Evolutionary conservation across 2,113 vertebrate genomes (phyloP).

Genomic region (Probosciger aterrimus): DNA sequence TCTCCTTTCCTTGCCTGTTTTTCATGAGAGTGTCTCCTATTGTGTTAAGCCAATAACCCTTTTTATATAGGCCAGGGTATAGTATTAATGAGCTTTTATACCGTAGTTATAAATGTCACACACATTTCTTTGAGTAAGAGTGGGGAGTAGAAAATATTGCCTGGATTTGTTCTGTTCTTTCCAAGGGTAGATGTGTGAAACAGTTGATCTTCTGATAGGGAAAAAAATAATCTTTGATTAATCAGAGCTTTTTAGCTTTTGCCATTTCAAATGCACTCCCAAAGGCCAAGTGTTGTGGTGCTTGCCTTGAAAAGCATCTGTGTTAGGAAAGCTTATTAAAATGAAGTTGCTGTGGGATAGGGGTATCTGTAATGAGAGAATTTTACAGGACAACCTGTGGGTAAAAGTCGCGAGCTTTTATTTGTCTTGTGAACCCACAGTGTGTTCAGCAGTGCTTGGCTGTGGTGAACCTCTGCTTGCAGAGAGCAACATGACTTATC

Average conservation of each 20-base stretch:
- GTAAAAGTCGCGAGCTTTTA: neutral
- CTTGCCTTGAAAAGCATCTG: neutral
- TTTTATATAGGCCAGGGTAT: neutral
- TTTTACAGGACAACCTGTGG: neutral
- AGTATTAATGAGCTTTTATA: conserved; percentile 45
- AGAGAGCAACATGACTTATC: neutral
- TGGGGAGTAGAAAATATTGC: neutral
- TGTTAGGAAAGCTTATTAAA: neutral
- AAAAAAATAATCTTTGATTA: neutral
- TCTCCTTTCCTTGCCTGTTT: neutral
- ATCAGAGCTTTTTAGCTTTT: neutral
- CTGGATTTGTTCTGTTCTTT: neutral
- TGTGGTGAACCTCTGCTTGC: neutral
- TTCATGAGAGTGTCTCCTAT: neutral
- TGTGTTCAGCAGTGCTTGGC: neutral
- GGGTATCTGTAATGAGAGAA: accelerated
- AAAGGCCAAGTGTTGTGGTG: accelerated
- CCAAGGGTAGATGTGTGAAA: neutral
- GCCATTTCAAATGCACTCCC: neutral
- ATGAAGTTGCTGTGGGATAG: neutral
- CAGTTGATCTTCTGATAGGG: neutral
- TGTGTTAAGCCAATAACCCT: conserved; percentile 38
- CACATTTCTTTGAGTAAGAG: neutral
- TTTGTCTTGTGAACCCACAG: neutral
- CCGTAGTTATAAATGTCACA: neutral